phyloP scores from a whole-genome alignment of 35 echinoderm and acorn worm genomes.

The Strongylocentrotus purpuratus region DNA sequence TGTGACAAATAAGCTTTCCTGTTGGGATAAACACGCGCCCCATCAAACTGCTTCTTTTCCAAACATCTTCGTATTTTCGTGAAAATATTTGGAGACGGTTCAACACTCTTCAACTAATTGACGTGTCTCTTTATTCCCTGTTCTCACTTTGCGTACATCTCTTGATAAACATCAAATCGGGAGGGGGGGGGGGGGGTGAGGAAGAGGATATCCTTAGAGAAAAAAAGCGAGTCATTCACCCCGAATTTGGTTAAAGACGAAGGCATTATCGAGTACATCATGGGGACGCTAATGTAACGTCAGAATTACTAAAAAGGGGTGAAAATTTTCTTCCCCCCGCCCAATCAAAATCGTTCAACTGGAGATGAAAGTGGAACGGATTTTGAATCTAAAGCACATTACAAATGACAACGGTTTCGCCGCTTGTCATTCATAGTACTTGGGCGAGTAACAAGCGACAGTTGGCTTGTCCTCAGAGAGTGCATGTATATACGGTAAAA shows the following conservation, averaged over 20 bases:
- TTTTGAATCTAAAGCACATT: not conserved
- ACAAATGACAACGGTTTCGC: not conserved
- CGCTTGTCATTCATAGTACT: not conserved
- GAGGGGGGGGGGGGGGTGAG: not conserved
- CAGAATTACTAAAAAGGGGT: not conserved
- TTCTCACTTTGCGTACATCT: not conserved
- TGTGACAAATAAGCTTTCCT: not conserved
- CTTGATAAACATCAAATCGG: not conserved
- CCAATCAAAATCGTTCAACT: not conserved
- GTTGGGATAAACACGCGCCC: not conserved
- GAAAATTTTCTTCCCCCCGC: not conserved
- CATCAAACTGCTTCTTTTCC: not conserved
- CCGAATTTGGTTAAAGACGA: not conserved
- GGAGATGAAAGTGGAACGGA: not conserved
- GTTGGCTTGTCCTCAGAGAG: not conserved
- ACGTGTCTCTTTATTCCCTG: not conserved
- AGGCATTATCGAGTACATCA: not conserved
- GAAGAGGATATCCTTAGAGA: not conserved
- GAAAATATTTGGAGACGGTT: slow-evolving; percentile 10
- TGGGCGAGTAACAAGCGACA: not conserved
- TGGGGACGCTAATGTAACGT: not conserved
- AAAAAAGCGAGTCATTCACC: not conserved
- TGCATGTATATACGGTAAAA: not conserved
- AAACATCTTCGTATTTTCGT: not conserved
- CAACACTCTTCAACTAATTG: not conserved